Evolutionary conservation across 2,113 vertebrate genomes (phyloP).

Genomic region (Neotragus pygmaeus): DNA sequence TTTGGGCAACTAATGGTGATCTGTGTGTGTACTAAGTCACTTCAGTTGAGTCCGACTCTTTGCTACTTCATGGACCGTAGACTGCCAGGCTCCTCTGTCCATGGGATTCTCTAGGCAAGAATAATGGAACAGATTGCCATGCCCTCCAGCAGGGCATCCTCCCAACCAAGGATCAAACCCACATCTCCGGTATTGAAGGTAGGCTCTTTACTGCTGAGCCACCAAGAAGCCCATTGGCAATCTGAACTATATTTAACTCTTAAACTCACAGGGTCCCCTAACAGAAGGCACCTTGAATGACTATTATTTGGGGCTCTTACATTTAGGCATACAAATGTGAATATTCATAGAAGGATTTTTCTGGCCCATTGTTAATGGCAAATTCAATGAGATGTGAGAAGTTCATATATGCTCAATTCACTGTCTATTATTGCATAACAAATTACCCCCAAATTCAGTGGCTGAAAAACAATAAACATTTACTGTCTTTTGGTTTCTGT

Average conservation of each 20-base stretch:
- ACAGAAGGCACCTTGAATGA: background rate
- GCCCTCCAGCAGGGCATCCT: background rate
- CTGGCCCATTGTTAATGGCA: background rate
- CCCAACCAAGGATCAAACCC: background rate
- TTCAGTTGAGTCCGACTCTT: background rate
- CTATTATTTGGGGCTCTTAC: background rate
- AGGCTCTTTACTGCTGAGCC: background rate
- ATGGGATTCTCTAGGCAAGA: background rate
- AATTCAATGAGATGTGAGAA: background rate
- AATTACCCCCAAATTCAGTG: background rate
- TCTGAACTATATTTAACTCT: background rate
- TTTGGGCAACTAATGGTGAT: background rate
- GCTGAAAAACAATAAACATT: background rate
- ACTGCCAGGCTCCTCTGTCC: background rate
- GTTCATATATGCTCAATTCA: background rate
- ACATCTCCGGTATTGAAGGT: background rate
- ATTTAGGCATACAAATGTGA: background rate
- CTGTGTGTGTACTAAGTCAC: background rate
- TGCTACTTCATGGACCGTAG: fast-evolving
- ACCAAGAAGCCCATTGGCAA: background rate
- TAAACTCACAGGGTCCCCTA: background rate
- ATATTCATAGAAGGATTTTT: background rate
- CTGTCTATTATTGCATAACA: background rate
- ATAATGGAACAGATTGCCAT: background rate
- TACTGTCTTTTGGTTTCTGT: background rate